Base-by-base conservation (phyloP, 2,797 vertebrate species). In the Helicolenus hilgendorfi region DNA sequence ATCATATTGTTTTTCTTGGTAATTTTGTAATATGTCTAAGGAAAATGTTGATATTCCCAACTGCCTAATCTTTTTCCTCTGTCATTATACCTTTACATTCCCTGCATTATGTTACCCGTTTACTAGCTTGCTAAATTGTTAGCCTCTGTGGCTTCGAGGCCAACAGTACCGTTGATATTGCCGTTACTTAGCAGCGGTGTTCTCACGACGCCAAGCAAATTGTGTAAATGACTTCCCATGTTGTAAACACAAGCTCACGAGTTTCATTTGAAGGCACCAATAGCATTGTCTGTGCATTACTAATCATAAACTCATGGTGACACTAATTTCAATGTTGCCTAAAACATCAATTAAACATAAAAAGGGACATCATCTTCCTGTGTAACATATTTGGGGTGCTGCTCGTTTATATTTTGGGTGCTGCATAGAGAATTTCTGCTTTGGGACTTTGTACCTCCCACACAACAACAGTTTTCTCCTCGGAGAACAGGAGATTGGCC, bases 381-480 rank as follows among this genome's bases (percentile, higher is more conserved):
- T 53, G 65, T 3, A 41, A 41, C 53, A 81, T 69, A 78, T 71
- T 85, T 76, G 41, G 4, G 53, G 41, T 84, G 68, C 56, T 77
- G 59, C 26, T 80, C 35, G 55, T 80, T 49, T 74, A 78, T 69
- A 78, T 71, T 85, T 76, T 55, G 5, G 53, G 41, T 85, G 68
- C 56, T 77, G 59, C 26, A 74, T 22, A 14, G 2, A 76, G 18
- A 67, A 31, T 78, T 62, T 79, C 29, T 87, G 38, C 38, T 79
- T 67, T 49, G 35, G 24, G 56, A 81, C 41, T 67, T 83, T 64
- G 27, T 71, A 33, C 65, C 56, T 59, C 63, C 59, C 36, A 82
- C 63, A 72, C n/a, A 82, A 59, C 31, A 81, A 71, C 27, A 14
- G 33, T 38, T 31, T 79, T 65, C 20, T 73, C 56, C 22, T 10